These are phyloP conservation scores for Gisinianus flammeolus DNA, from an alignment of 2,888 invertebrate species.

Conservation along the genomic window DNA sequence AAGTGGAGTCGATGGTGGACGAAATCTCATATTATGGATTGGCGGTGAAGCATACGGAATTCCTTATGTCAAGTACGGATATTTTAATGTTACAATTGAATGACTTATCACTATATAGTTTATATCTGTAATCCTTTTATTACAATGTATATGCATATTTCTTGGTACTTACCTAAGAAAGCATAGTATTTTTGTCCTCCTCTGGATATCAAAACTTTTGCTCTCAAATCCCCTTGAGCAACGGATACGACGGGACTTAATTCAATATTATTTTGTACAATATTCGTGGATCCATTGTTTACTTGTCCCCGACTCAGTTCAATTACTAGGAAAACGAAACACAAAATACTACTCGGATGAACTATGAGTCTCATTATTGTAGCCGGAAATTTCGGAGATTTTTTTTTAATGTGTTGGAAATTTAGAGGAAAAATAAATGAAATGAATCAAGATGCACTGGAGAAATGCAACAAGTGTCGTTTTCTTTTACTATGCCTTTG, in stretches of 20 bases:
- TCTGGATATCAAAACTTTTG: conserved; percentile 42
- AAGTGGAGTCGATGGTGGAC: conserved; percentile 44
- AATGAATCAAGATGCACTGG: too few species aligned
- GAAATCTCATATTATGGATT: conserved; percentile 41
- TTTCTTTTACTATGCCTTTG: too few species aligned
- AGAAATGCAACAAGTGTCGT: too few species aligned
- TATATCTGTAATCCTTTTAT: too few species aligned
- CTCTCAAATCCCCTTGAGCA: conserved; percentile 47
- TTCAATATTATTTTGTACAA: conserved; percentile 31
- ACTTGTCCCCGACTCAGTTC: conserved; percentile 15
- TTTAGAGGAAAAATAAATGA: too few species aligned
- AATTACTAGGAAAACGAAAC: not conserved
- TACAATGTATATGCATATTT: too few species aligned
- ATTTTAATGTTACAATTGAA: too few species aligned
- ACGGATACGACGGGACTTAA: conserved; percentile 47
- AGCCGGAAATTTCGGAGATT: too few species aligned
- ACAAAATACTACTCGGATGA: not conserved
- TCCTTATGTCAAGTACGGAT: not conserved
- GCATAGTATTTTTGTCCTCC: conserved; percentile 48
- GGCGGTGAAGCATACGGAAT: conserved; percentile 46
- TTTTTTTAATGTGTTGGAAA: too few species aligned
- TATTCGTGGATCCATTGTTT: conserved; percentile 25
- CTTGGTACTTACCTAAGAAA: conserved; percentile 30
- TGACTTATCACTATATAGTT: too few species aligned
- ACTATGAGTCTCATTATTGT: not conserved